These are phyloP conservation scores for Ctenochaetus hawaiiensis DNA, from an alignment of 2,797 vertebrate genomes.

Conservation along the genomic window DNA sequence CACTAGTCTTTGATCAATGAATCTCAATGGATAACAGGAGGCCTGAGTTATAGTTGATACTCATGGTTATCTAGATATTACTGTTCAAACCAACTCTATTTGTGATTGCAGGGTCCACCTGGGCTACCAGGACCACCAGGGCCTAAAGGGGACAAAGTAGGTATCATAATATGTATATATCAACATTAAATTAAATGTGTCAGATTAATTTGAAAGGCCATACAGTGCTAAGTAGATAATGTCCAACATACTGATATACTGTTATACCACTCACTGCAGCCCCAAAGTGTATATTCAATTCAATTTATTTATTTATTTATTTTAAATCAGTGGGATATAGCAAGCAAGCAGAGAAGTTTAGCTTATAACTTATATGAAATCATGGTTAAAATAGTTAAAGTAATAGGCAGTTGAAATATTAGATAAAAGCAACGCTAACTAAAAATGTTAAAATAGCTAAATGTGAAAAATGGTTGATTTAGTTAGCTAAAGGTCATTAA, in stretches of 20 bases:
- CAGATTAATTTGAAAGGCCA: not conserved
- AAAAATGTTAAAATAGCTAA: not conserved
- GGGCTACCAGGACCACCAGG: conserved; percentile 80
- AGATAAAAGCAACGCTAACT: not conserved
- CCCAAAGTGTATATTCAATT: no score
- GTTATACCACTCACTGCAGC: no score
- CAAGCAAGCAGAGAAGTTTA: not conserved
- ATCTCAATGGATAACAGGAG: not conserved
- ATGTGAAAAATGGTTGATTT: not conserved
- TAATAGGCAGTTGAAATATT: not conserved
- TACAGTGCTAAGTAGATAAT: not conserved
- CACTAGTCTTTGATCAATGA: not conserved
- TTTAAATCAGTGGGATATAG: not conserved
- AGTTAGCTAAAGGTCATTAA: no score
- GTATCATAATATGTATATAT: conserved; percentile 19
- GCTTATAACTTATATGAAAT: no score
- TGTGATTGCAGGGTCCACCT: conserved; percentile 78
- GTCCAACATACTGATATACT: not conserved
- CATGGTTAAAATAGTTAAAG: not conserved
- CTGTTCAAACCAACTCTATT: conserved; percentile 12
- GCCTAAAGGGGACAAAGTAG: conserved; percentile 86
- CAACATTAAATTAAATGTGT: not conserved
- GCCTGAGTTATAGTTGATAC: not conserved
- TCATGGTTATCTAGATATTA: not conserved
- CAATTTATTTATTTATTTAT: no score